Conservation (phyloP, 2,888 invertebrate species). For the Chorisops tibialis region DNA sequence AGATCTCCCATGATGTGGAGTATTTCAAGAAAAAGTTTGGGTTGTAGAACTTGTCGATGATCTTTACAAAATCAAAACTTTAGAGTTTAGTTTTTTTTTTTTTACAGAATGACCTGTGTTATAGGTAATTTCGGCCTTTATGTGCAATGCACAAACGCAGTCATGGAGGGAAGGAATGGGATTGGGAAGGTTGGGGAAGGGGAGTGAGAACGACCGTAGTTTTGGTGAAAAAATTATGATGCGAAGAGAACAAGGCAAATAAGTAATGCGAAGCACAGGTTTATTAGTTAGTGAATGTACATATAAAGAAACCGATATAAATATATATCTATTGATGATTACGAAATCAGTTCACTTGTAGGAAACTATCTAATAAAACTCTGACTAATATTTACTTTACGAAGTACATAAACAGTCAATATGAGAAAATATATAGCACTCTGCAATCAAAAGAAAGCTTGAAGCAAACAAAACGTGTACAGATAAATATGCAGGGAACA, state of each 20-base stretch:
- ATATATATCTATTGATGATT: background rate
- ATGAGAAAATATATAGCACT: conserved; percentile 4
- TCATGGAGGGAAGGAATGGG: too few species aligned
- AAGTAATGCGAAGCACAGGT: background rate
- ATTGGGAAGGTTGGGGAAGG: too few species aligned
- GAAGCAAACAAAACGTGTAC: conserved; percentile 18
- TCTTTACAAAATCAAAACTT: too few species aligned
- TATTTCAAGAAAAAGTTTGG: too few species aligned
- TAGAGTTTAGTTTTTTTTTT: too few species aligned
- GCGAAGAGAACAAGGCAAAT: background rate
- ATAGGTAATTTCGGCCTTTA: too few species aligned
- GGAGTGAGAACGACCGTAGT: too few species aligned
- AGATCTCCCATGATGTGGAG: too few species aligned
- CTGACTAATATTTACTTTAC: conserved; percentile 1
- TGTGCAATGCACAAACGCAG: too few species aligned
- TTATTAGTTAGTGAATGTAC: background rate
- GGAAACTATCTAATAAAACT: background rate
- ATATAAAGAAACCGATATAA: background rate
- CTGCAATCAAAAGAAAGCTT: conserved; percentile 17
- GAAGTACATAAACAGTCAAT: conserved; percentile 10
- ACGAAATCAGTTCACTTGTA: background rate
- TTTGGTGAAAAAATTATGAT: too few species aligned
- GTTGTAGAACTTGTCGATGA: too few species aligned
- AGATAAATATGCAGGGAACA: conserved; percentile 15
- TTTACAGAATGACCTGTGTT: too few species aligned